These are phyloP conservation scores for Tetrax tetrax DNA, from an alignment of 2,113 vertebrate species.

Conservation along the genomic window DNA sequence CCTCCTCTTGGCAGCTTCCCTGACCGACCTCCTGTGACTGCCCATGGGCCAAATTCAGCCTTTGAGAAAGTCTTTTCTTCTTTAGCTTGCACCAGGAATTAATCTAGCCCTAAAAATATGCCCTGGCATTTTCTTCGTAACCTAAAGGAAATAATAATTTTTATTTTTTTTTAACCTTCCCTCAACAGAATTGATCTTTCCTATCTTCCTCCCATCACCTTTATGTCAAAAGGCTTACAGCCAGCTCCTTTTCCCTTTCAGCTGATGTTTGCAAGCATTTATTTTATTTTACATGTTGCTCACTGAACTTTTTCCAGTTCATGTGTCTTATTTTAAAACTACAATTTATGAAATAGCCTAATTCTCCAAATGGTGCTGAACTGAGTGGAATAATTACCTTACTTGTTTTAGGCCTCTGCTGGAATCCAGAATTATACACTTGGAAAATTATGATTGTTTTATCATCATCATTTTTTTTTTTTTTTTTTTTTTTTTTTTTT, in stretches of 20 bases:
- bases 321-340: conserved; percentile 56
- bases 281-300: not conserved
- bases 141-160: not conserved
- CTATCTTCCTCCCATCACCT: not conserved
- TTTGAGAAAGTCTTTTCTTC: not conserved
- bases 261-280: not conserved
- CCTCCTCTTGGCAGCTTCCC: conserved; percentile 8
- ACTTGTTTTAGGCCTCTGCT: conserved; percentile 52
- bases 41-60: not conserved
- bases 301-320: conserved; percentile 57
- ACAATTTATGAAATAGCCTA: conserved; percentile 41
- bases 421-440: conserved; percentile 62
- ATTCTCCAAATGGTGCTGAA: conserved; percentile 59
- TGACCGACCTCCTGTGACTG: not conserved
- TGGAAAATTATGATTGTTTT: conserved; percentile 68
- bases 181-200: not conserved
- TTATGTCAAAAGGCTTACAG: not conserved
- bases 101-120: not conserved
- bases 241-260: not conserved
- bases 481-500: too few relatives aligned
- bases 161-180: not conserved
- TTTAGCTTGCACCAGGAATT: not conserved
- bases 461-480: not conserved
- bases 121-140: not conserved
- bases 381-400: conserved; percentile 69